Conservation (phyloP, 2,888 invertebrate species). For the Sthenelais limicola region DNA sequence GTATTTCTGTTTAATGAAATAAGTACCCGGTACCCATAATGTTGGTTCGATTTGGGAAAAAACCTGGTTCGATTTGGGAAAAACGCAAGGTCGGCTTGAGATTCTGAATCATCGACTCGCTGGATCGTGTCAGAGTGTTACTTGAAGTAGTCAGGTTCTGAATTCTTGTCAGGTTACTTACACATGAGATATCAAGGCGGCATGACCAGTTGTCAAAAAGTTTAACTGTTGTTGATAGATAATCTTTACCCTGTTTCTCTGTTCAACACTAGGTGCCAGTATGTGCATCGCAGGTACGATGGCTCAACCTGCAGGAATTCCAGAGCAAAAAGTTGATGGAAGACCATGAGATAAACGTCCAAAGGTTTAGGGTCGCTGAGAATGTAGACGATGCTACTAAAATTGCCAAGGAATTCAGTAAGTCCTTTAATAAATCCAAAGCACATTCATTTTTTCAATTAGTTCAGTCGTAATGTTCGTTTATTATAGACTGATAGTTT, state of each 20-base stretch:
- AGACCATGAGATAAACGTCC: slow-evolving; percentile 80
- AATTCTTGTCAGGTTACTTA: neutral
- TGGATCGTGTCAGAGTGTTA: too few relatives aligned
- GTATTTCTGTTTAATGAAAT: too few relatives aligned
- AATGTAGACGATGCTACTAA: slow-evolving; percentile 72
- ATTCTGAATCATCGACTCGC: too few relatives aligned
- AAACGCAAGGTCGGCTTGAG: too few relatives aligned
- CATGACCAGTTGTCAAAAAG: neutral
- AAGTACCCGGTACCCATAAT: too few relatives aligned
- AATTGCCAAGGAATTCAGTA: slow-evolving; percentile 60
- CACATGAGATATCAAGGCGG: neutral
- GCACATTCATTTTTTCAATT: neutral
- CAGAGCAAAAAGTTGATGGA: slow-evolving; percentile 95
- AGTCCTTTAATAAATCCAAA: slow-evolving; percentile 41
- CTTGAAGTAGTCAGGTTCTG: too few relatives aligned
- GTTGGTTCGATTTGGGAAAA: too few relatives aligned
- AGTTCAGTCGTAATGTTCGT: neutral
- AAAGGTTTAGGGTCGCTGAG: slow-evolving; percentile 90
- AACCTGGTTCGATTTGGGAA: too few relatives aligned
- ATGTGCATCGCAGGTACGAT: slow-evolving; percentile 73
- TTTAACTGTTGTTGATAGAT: neutral
- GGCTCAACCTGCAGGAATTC: slow-evolving; percentile 94
- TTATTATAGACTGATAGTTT: neutral
- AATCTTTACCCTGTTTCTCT: neutral
- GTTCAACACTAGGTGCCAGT: neutral